Base-by-base conservation (phyloP, 1,140 invertebrate species). In the Aphis craccivora region DNA sequence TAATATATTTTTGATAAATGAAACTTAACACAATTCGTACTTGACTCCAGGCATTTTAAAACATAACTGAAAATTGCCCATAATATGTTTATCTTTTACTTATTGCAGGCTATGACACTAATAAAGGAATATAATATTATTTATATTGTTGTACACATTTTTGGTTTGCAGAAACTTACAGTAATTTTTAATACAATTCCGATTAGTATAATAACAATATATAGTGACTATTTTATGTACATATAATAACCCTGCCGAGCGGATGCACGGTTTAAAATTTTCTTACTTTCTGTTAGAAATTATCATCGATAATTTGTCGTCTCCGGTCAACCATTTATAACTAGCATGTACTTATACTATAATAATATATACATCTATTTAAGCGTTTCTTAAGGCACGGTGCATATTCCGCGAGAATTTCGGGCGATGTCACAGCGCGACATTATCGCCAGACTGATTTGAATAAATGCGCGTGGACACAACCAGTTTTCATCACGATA, bases 401-500 rank as follows among this genome's bases (percentile, higher is more conserved):
- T 53, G 22, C 51, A 23, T 9, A 53, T 90, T 90, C 40, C 53
- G 18, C 88, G 25, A 55, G 53, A 55, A 67, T 67, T 90, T 67
- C 55, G 89, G 89, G 55, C 25, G 18, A 43, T 30, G 22, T n/a
- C 53, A 37, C n/a, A 35, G 35, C 11, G 35, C 22, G 88, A 89
- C 88, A 55, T 89, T 89, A 89, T 89, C 88, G 88, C 88, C 88
- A 89, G 88, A 89, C 89, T 35, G 53, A 90, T 90, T 90, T 90
- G 89, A 90, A 90, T 90, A 90, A 92, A 92, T 35, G 43, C 91
- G 76, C 35, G 76, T 51, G 76, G 35, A 86, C 48, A 48, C 81
- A 43, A 93, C 81, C 91, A 81, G 91, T 93, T 93, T 93, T 84
- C 48, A 83, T 93, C 91, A 53, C 91, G 91, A 48, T 83, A 53